Percentiles rank a stretch among this genome's conserved stretches.
Conservation (phyloP, 2,797 vertebrate genomes). For the Uromys caudimaculatus region DNA sequence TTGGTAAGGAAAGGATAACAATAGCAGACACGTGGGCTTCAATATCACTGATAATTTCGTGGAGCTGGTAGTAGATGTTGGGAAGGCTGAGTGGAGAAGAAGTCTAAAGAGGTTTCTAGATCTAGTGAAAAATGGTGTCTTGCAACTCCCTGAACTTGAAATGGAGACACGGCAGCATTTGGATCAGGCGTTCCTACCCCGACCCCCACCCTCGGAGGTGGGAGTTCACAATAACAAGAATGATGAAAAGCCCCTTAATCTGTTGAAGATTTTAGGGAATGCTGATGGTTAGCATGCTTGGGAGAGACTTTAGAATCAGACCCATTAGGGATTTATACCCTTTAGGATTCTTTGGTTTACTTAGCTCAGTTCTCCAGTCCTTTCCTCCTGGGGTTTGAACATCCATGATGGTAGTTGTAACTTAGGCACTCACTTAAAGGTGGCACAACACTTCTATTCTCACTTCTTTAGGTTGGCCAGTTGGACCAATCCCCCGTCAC, state of each 20-base stretch:
- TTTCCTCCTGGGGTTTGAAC: neutral
- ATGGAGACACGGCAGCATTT: neutral
- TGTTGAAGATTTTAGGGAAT: conserved; percentile 38
- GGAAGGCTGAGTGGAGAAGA: neutral
- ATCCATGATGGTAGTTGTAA: neutral
- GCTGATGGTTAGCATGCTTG: conserved; percentile 1
- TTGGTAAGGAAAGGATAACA: neutral
- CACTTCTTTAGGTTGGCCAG: neutral
- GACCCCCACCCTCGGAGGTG: neutral
- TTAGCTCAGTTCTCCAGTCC: neutral
- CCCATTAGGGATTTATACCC: neutral
- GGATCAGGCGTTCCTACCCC: neutral
- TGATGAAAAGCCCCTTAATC: neutral
- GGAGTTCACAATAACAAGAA: neutral
- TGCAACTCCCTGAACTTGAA: neutral
- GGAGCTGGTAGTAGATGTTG: neutral
- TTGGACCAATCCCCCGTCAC: neutral
- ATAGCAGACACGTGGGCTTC: neutral
- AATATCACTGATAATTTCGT: neutral
- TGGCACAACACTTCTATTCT: neutral
- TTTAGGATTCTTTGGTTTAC: neutral
- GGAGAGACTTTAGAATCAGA: neutral
- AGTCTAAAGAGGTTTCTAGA: conserved; percentile 4
- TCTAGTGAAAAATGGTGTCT: neutral
- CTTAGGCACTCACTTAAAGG: neutral